A percentile compares a stretch with the other conserved stretches of the same genome.
phyloP scores from a whole-genome alignment of 2,113 vertebrate genomes.

The Nothocercus julius region DNA sequence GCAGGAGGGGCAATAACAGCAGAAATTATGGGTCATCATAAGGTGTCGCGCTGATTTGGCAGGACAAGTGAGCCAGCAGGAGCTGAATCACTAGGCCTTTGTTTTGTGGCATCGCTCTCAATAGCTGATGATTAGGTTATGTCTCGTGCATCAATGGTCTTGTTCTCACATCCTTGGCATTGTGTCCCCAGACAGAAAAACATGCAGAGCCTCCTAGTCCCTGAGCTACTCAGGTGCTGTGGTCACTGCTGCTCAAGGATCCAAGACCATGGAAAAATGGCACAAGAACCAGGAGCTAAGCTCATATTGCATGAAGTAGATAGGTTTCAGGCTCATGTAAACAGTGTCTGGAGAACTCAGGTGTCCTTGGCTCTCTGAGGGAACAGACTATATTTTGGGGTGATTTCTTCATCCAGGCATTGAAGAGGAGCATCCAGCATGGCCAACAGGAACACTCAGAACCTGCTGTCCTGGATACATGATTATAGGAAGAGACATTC shows the following conservation, averaged over 20 bases:
- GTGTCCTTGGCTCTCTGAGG: rapidly evolving
- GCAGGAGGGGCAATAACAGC: no score
- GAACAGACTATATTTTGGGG: neutral
- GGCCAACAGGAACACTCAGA: neutral
- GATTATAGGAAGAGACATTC: neutral
- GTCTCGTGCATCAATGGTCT: neutral
- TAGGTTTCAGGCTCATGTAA: rapidly evolving
- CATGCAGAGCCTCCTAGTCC: neutral
- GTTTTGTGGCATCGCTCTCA: rapidly evolving
- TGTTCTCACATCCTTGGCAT: neutral
- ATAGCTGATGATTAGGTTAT: neutral
- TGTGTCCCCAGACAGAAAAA: neutral
- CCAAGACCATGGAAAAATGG: neutral
- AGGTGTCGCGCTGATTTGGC: neutral
- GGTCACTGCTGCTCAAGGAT: neutral
- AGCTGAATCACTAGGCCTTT: rapidly evolving
- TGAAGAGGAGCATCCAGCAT: neutral
- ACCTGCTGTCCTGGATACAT: neutral
- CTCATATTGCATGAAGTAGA: neutral
- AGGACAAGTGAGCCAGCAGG: neutral
- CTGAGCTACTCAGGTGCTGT: neutral
- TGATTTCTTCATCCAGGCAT: neutral
- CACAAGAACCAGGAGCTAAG: neutral
- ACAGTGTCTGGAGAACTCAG: neutral
- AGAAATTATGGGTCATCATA: neutral